phyloP scores from a whole-genome alignment of 2,113 vertebrate genomes.

The Hemichromis elongatus region DNA sequence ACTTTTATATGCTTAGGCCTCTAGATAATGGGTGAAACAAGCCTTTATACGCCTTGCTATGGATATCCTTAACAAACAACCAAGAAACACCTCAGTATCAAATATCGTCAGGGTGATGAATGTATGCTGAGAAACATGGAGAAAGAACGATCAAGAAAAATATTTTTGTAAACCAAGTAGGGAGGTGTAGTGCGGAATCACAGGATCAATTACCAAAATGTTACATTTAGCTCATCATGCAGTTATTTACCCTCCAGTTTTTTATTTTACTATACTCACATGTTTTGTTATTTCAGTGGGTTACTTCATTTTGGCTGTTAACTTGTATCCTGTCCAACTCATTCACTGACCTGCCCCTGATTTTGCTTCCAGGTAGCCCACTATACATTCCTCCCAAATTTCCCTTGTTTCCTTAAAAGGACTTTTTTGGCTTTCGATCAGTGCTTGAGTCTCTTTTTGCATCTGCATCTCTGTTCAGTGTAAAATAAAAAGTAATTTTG shows the following conservation, averaged over 20 bases:
- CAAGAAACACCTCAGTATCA: background rate
- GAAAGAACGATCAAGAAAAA: background rate
- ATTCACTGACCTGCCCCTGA: background rate
- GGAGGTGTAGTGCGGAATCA: background rate
- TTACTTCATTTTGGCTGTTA: no score
- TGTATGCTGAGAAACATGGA: background rate
- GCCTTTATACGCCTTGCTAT: background rate
- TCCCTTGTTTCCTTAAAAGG: background rate
- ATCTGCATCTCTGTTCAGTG: background rate
- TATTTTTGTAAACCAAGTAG: background rate
- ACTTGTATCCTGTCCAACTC: background rate
- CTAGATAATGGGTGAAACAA: slow-evolving; percentile 28
- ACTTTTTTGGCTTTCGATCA: background rate
- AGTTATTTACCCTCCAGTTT: background rate
- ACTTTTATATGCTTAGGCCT: slow-evolving; percentile 2
- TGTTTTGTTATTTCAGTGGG: background rate
- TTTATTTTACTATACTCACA: background rate
- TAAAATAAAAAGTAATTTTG: background rate
- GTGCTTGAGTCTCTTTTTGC: background rate
- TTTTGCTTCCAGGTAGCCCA: background rate
- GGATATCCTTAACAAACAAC: background rate
- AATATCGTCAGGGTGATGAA: background rate
- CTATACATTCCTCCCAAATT: background rate
- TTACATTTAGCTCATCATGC: background rate
- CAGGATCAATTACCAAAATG: background rate